Conservation (phyloP, 2,113 vertebrate species). For the Engystomops pustulosus region DNA sequence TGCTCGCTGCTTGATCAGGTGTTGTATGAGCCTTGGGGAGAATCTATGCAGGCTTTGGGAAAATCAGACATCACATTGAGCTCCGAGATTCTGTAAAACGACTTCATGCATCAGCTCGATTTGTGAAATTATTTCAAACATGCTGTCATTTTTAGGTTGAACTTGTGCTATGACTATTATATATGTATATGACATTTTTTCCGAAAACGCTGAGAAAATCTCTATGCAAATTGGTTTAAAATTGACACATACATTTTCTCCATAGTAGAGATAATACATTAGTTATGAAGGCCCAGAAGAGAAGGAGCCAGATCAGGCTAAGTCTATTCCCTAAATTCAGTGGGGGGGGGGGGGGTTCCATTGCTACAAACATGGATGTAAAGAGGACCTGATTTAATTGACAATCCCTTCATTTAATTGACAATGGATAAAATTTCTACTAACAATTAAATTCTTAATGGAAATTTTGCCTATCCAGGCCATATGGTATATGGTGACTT, state of each 20-base stretch:
- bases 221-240: neutral
- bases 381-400: too few species aligned
- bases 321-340: neutral
- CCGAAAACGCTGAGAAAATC: neutral
- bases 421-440: too few species aligned
- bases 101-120: neutral
- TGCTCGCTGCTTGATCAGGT: constrained; percentile 15
- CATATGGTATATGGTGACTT: too few species aligned
- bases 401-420: too few species aligned
- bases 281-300: neutral
- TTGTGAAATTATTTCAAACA: neutral
- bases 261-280: neutral
- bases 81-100: neutral
- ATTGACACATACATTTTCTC: neutral
- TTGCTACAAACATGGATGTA: neutral
- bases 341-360: too few species aligned
- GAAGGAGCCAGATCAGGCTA: neutral
- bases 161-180: neutral
- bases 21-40: constrained; percentile 1
- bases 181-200: neutral
- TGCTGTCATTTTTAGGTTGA: neutral
- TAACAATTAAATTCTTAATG: too few species aligned
- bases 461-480: too few species aligned
- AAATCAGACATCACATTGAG: neutral
- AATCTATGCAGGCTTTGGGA: neutral